A percentile compares a stretch with the other conserved stretches of the same genome.
Conservation (phyloP, 2,888 invertebrate genomes). For the Crepidodera aurea region DNA sequence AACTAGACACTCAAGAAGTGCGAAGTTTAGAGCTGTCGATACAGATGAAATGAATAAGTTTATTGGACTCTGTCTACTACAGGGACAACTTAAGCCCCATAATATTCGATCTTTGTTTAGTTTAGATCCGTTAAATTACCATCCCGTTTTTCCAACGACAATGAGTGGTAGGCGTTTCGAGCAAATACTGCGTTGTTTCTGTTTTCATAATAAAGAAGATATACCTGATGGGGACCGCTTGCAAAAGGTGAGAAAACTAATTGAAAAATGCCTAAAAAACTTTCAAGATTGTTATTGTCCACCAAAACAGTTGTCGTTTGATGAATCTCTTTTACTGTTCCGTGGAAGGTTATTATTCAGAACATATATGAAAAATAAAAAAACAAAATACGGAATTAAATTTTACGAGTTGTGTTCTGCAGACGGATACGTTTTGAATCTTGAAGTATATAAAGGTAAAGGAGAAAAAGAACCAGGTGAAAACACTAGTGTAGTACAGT, state of each 20-base stretch:
- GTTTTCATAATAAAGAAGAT: background rate
- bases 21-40: background rate
- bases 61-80: slow-evolving; percentile 9
- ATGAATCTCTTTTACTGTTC: background rate
- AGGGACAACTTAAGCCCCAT: background rate
- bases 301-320: slow-evolving; percentile 6
- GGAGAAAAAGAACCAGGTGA: background rate
- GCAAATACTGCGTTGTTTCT: slow-evolving; percentile 16
- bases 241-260: background rate
- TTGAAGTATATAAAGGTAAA: slow-evolving; percentile 24
- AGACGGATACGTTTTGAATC: slow-evolving; percentile 33
- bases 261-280: background rate
- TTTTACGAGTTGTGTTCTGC: slow-evolving; percentile 2
- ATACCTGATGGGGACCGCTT: background rate
- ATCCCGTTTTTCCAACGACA: slow-evolving; percentile 2
- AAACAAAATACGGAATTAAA: background rate
- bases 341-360: background rate
- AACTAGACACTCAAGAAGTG: slow-evolving; percentile 1
- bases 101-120: slow-evolving; percentile 12
- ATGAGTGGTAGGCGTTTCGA: slow-evolving; percentile 22
- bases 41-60: slow-evolving; percentile 11
- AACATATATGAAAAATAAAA: background rate
- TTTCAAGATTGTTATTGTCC: background rate
- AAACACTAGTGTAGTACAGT: slow-evolving; percentile 1
- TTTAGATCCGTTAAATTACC: slow-evolving; percentile 13